Evolutionary conservation across 2,888 invertebrate genomes (phyloP), one percentile per base, ranked within the genome.

Genomic region (Chironomus riparius): DNA sequence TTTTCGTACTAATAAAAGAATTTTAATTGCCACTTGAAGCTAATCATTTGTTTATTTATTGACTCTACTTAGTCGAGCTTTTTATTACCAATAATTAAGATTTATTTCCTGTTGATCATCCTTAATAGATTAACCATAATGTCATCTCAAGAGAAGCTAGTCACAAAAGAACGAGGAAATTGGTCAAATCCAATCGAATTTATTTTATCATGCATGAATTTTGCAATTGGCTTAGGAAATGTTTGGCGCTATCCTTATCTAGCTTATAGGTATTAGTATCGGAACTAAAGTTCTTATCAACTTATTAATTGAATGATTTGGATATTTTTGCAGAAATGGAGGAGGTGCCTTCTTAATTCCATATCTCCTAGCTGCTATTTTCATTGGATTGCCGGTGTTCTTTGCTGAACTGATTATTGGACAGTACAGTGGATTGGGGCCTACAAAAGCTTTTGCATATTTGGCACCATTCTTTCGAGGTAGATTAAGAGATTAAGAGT

Each of bases 371-470:
- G 91, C 92, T 90, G 84, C 92, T 79, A 80, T 91, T n/a, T 84
- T 90, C 38, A 90, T 92, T 81, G 93, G 93, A 1, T 86, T 93
- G 77, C 93, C 93, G 1, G 87, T 94, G 79, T 93, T 94, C 82
- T 91, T 89, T 80, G 84, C 94, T 82, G 94, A 94, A 81, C 84
- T 93, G 50, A 89, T 90, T 65, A 84, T 94, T 22, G 94, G 94
- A 2, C 94, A 94, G 81, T 94, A 89, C 81, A 87, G 91, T 0
- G 91, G 91, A 2, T 81, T 91, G 0, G 93, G 94, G 0, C 92
- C 94, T 0, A 83, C 88, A 62, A 83, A 87, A 78, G 88, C 89
- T 0, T 91, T 89, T 80, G 82, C 83, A 56, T 83, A 88, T 4
- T 87, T 91, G 79, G 87, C 89, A 0, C 91, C 91, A 0, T 87